phyloP scores from a whole-genome alignment of 2,888 invertebrate genomes.

The Polydrusus cervinus region DNA sequence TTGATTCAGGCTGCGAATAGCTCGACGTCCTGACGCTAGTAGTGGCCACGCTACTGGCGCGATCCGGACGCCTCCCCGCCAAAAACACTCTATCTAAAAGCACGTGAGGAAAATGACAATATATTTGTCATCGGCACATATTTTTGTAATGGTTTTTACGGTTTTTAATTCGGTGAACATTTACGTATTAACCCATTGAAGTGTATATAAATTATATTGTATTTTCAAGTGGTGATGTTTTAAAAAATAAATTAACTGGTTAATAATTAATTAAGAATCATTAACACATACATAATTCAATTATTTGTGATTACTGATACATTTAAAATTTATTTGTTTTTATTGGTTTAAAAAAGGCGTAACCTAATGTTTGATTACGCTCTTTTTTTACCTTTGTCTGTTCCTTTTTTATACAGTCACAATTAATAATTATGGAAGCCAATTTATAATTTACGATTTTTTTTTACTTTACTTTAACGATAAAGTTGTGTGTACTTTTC shows the following conservation, averaged over 20 bases:
- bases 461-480: no score
- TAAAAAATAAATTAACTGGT: not conserved
- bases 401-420: no score
- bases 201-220: not conserved
- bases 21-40: conserved; percentile 58
- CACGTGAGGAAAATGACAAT: conserved; percentile 42
- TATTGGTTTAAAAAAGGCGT: no score
- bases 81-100: conserved; percentile 30
- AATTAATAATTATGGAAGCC: no score
- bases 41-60: conserved; percentile 61
- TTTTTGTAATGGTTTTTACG: conserved; percentile 20
- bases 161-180: conserved; percentile 6
- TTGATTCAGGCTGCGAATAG: conserved; percentile 48
- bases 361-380: no score
- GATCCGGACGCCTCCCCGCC: conserved; percentile 55
- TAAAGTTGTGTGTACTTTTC: no score
- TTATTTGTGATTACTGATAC: no score
- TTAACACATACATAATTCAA: no score
- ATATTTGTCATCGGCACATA: conserved; percentile 15
- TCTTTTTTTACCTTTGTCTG: no score
- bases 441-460: no score
- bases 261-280: not conserved
- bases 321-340: no score
- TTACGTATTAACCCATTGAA: not conserved
- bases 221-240: conserved; percentile 5